Conservation (phyloP, 2,113 vertebrate species). For the Thermophis baileyi region DNA sequence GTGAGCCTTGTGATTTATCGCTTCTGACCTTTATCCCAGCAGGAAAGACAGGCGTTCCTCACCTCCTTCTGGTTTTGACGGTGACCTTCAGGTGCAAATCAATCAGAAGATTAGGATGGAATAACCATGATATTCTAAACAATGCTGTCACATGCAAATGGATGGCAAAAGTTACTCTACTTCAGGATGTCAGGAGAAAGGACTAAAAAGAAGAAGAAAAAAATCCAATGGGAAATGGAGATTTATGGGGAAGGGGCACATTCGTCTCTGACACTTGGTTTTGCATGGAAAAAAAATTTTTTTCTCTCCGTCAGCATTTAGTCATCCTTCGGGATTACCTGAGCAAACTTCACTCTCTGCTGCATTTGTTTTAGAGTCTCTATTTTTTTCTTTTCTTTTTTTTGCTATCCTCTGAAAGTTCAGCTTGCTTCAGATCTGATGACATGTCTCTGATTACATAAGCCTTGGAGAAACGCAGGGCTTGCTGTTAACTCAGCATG, state of each 20-base stretch:
- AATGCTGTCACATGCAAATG: neutral
- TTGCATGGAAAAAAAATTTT: neutral
- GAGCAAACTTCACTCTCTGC: neutral
- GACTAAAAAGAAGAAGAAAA: accelerated
- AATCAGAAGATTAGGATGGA: constrained; percentile 9
- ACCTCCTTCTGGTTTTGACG: constrained; percentile 17
- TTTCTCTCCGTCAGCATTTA: neutral
- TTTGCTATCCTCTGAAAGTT: neutral
- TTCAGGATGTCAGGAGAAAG: neutral
- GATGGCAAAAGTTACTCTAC: neutral
- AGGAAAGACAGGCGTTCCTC: neutral
- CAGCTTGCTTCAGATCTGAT: neutral
- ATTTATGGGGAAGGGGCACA: neutral
- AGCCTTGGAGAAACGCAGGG: neutral
- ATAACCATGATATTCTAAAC: neutral
- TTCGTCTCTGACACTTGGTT: neutral
- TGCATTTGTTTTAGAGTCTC: neutral
- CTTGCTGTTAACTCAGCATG: no score
- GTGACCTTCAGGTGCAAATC: constrained; percentile 6
- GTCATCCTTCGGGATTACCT: neutral
- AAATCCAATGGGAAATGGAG: neutral
- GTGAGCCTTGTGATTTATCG: neutral
- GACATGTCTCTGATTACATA: neutral
- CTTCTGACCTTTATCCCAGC: neutral
- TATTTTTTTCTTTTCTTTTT: no score